These are phyloP conservation scores for Erpobdella octoculata DNA, from an alignment of 2,888 invertebrate genomes.

Conservation along the genomic window DNA sequence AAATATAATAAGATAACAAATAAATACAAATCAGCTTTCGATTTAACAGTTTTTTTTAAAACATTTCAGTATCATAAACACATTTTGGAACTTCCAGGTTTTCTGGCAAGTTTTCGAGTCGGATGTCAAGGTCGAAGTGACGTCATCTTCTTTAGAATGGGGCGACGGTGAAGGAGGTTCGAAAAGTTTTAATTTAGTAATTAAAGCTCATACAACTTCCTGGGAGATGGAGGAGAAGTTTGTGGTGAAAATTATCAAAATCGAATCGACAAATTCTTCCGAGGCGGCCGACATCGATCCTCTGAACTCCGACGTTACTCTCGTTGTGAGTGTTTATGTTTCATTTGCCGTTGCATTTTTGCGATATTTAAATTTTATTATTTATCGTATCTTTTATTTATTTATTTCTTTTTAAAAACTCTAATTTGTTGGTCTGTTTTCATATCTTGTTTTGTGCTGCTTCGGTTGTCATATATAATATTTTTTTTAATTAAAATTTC, in stretches of 20 bases:
- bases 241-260: slow-evolving; percentile 42
- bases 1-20: too few relatives aligned
- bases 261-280: slow-evolving; percentile 40
- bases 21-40: too few relatives aligned
- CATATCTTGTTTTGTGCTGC: too few relatives aligned
- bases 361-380: neutral
- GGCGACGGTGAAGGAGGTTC: slow-evolving; percentile 42
- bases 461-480: too few relatives aligned
- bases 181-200: slow-evolving; percentile 42
- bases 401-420: too few relatives aligned
- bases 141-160: slow-evolving; percentile 44
- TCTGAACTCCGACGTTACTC: slow-evolving; percentile 39
- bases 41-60: too few relatives aligned
- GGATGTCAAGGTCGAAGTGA: slow-evolving; percentile 40
- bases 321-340: slow-evolving; percentile 41
- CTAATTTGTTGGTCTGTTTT: too few relatives aligned
- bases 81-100: too few relatives aligned
- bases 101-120: neutral
- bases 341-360: neutral
- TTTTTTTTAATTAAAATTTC: neutral
- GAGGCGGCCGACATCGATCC: slow-evolving; percentile 46
- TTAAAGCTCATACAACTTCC: slow-evolving; percentile 44
- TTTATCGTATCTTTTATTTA: too few relatives aligned
- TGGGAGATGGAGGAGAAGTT: slow-evolving; percentile 49
- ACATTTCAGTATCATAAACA: too few relatives aligned